phyloP scores from a whole-genome alignment of 2,797 vertebrate genomes.

The Tamandua tetradactyla region DNA sequence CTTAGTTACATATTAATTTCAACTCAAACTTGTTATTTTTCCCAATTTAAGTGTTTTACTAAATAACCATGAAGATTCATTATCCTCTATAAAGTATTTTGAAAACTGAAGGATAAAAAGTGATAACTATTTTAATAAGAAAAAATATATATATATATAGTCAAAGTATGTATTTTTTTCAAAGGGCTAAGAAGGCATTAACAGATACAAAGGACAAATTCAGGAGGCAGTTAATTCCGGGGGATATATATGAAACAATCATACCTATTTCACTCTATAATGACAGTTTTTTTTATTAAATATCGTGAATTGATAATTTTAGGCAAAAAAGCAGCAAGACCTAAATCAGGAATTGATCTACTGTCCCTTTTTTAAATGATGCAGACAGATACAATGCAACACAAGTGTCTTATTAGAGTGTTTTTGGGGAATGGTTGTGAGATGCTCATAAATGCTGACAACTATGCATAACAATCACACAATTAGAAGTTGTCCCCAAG shows the following conservation, averaged over 20 bases:
- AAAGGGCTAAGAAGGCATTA: neutral
- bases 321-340: neutral
- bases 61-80: neutral
- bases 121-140: slow-evolving; percentile 9
- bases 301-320: slow-evolving; percentile 11
- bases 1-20: neutral
- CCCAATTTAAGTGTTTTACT: neutral
- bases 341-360: neutral
- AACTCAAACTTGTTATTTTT: neutral
- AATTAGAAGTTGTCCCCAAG: neutral
- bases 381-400: neutral
- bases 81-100: neutral
- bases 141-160: no score
- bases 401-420: neutral
- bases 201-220: slow-evolving; percentile 15
- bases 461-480: neutral
- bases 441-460: neutral
- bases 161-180: no score
- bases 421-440: neutral
- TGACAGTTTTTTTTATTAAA: neutral
- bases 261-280: neutral
- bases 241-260: neutral
- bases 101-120: neutral
- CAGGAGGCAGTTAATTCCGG: neutral
- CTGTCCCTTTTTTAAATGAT: neutral